A percentile compares a stretch with the other conserved stretches of the same genome.
These are phyloP conservation scores for Laticauda laticaudata DNA, from an alignment of 2,113 vertebrate genomes.

Conservation along the genomic window DNA sequence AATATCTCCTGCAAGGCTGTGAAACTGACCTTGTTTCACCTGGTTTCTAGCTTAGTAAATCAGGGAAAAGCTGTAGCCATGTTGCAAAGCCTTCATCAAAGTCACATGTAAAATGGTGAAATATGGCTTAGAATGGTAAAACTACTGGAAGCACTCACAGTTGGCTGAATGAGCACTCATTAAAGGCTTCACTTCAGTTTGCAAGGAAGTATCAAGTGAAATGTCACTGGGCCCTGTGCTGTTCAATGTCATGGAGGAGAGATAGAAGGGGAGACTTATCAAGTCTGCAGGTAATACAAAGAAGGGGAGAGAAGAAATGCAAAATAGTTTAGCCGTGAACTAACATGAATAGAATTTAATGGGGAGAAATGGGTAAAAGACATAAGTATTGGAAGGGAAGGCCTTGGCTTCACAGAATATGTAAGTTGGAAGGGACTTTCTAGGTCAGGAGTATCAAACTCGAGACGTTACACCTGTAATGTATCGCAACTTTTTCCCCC, in stretches of 20 bases:
- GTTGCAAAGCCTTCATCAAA: background rate
- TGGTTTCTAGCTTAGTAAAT: background rate
- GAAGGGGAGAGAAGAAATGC: background rate
- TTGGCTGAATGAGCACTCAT: background rate
- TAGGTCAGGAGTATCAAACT: too few species aligned
- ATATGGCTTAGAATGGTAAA: background rate
- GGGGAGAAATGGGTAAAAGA: background rate
- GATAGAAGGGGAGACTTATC: background rate
- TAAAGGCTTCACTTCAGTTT: background rate
- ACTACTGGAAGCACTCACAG: background rate
- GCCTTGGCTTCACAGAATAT: slow-evolving; percentile 15
- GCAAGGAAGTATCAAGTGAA: background rate
- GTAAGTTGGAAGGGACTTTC: background rate
- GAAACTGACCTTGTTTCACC: background rate
- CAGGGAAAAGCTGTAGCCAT: background rate
- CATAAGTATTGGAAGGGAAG: background rate
- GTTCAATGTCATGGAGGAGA: background rate
- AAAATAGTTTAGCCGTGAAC: background rate
- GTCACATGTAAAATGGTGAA: background rate
- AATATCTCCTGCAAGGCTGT: background rate
- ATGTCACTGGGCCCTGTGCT: background rate
- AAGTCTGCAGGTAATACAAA: background rate
- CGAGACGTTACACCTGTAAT: too few species aligned
- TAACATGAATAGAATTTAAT: background rate
- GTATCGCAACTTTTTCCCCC: too few species aligned